A percentile compares a stretch with the other conserved stretches of the same genome.
Conservation (phyloP, 2,113 vertebrate genomes). For the Varanus salvator region DNA sequence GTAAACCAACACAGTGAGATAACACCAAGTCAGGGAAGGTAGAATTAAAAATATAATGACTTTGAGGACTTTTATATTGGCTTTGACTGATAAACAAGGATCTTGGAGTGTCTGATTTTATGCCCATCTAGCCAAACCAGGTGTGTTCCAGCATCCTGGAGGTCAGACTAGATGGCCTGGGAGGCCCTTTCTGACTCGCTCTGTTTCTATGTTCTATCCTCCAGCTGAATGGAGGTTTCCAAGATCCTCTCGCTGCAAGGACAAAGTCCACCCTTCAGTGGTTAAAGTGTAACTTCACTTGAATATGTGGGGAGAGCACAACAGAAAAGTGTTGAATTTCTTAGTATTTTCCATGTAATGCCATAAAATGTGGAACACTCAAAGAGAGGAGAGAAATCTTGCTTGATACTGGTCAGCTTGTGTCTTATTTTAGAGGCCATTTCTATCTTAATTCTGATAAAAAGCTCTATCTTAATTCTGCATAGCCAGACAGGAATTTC, state of each 20-base stretch:
- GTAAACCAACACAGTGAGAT: no score
- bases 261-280: background rate
- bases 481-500: background rate
- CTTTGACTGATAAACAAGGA: background rate
- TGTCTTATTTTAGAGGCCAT: no score
- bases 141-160: no score
- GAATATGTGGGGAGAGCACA: fast-evolving
- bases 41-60: no score
- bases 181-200: no score
- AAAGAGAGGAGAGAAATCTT: background rate
- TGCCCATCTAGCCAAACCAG: no score
- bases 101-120: background rate
- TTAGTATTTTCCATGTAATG: background rate
- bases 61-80: no score
- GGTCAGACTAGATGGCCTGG: no score
- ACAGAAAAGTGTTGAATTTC: background rate
- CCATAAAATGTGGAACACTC: background rate
- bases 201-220: background rate
- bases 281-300: slow-evolving; percentile 11
- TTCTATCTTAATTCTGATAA: no score
- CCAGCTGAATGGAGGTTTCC: background rate
- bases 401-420: background rate
- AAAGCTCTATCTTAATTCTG: background rate
- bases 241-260: background rate
- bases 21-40: no score